Evolutionary conservation across 2,888 invertebrate genomes (phyloP).

Genomic region (Poecilus cupreus): DNA sequence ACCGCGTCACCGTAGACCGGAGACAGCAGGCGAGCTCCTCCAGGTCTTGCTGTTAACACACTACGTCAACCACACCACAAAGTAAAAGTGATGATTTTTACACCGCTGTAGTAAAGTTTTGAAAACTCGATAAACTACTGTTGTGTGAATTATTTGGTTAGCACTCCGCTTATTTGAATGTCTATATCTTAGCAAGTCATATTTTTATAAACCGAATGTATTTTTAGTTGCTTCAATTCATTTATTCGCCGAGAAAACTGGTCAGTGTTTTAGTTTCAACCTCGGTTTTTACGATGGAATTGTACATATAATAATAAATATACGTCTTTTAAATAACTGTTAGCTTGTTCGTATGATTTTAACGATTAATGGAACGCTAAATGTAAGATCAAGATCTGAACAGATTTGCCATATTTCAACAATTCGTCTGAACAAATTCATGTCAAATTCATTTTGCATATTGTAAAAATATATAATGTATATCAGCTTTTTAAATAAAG

Average conservation of each 20-base stretch:
- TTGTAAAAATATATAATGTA: slow-evolving; percentile 54
- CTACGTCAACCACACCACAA: not conserved
- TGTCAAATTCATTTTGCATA: slow-evolving; percentile 49
- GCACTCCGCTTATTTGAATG: not conserved
- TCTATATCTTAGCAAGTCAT: not conserved
- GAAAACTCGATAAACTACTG: not conserved
- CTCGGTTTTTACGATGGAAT: slow-evolving; percentile 20
- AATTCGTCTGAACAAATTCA: slow-evolving; percentile 17
- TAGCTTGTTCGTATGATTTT: not conserved
- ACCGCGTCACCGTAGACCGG: slow-evolving; percentile 84
- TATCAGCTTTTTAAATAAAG: slow-evolving; percentile 56
- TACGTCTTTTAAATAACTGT: slow-evolving; percentile 12
- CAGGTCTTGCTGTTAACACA: slow-evolving; percentile 75
- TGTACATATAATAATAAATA: slow-evolving; percentile 41
- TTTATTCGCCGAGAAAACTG: not conserved
- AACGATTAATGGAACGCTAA: not conserved
- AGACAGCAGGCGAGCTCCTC: slow-evolving; percentile 79
- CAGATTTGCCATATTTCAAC: slow-evolving; percentile 2
- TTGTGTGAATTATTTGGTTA: not conserved
- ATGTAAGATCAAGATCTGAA: not conserved
- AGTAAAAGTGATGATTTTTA: not conserved
- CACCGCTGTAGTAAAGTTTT: not conserved
- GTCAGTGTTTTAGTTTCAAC: slow-evolving; percentile 12
- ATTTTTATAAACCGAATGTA: slow-evolving; percentile 15
- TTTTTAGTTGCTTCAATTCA: not conserved